These are phyloP conservation scores for Drosophila mercatorum DNA, from an alignment of 2,888 invertebrate species.

Conservation along the genomic window DNA sequence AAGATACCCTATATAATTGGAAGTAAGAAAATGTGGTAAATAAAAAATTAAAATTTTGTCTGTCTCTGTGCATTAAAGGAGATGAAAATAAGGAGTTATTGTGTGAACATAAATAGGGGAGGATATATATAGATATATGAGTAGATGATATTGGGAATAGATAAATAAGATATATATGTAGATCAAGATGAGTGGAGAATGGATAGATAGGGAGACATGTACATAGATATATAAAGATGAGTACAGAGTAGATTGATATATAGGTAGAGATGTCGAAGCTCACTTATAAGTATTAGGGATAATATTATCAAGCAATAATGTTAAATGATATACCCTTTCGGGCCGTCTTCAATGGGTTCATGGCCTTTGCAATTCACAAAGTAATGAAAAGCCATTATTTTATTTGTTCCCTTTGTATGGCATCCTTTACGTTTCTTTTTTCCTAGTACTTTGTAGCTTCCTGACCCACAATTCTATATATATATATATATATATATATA, in stretches of 20 bases:
- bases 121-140: too few species aligned
- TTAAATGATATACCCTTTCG: not conserved
- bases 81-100: not conserved
- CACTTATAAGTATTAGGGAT: too few species aligned
- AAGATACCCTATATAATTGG: not conserved
- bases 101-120: too few species aligned
- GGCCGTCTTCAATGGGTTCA: not conserved
- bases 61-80: not conserved
- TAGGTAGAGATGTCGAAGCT: too few species aligned
- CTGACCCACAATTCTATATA: not conserved
- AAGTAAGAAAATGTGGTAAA: not conserved
- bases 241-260: too few species aligned
- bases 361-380: slow-evolving; percentile 18
- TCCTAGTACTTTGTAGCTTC: not conserved
- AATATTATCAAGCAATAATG: too few species aligned
- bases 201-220: too few species aligned
- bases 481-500: too few species aligned
- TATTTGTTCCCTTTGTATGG: slow-evolving; percentile 4
- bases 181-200: too few species aligned
- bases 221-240: not conserved
- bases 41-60: not conserved
- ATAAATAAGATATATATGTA: too few species aligned
- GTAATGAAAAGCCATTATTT: slow-evolving; percentile 10
- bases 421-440: not conserved
- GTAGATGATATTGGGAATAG: too few species aligned